These are phyloP conservation scores for Subanguina moxae DNA, from an alignment of 1,140 invertebrate genomes.

Conservation along the genomic window DNA sequence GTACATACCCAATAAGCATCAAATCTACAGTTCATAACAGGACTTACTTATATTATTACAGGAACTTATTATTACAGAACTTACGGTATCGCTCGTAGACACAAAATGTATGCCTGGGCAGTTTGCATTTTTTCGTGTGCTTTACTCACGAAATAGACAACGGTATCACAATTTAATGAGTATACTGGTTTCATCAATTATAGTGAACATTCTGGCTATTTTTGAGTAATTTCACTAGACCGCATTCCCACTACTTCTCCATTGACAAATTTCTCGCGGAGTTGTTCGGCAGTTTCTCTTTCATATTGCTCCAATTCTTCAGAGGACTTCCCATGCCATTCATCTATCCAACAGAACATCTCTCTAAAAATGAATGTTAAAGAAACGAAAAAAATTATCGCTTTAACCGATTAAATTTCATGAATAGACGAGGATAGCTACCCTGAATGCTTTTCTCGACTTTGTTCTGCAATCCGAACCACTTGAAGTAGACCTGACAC, in stretches of 20 bases:
- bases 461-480: slow-evolving; percentile 91
- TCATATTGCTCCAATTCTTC: slow-evolving; percentile 86
- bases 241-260: slow-evolving; percentile 1
- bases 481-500: slow-evolving; percentile 95
- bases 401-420: slow-evolving; percentile 70
- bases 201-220: no score
- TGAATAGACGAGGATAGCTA: slow-evolving; percentile 82
- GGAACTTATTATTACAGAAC: no score
- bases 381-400: background rate
- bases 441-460: slow-evolving; percentile 69
- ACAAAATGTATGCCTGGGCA: no score
- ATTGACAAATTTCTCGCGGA: background rate
- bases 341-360: slow-evolving; percentile 93
- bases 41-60: no score
- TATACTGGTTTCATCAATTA: no score
- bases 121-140: no score
- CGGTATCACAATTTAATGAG: no score
- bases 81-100: no score
- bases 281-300: slow-evolving; percentile 24
- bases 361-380: slow-evolving; percentile 66
- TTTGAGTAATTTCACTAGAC: background rate
- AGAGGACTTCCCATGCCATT: slow-evolving; percentile 90
- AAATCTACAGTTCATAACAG: no score
- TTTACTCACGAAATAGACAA: no score
- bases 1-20: no score